phyloP scores from a whole-genome alignment of 2,113 vertebrate species.

The Anguilla rostrata region DNA sequence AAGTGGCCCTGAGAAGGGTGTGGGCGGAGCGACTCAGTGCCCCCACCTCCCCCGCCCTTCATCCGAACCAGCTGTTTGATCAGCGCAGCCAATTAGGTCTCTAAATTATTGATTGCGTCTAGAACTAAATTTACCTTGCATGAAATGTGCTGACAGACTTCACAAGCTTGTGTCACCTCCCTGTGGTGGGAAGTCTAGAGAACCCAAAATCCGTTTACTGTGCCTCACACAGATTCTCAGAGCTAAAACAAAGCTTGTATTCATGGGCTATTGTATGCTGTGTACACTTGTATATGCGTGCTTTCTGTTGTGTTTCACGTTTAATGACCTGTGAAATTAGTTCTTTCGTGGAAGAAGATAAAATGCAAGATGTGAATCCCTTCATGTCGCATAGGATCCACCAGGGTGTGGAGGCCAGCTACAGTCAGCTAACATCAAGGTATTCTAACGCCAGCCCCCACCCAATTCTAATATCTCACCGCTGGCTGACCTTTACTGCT shows the following conservation, averaged over 20 bases:
- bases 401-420: not conserved
- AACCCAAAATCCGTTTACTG: not conserved
- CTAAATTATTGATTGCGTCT: conserved; percentile 15
- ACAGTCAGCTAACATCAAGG: not conserved
- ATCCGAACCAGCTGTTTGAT: conserved; percentile 17
- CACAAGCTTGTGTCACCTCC: not conserved
- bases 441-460: not conserved
- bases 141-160: not conserved
- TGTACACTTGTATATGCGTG: not conserved
- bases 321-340: conserved; percentile 28
- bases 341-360: conserved; percentile 12
- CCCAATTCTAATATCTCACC: not conserved
- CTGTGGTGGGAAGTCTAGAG: not conserved
- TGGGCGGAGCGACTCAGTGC: not conserved
- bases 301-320: conserved; percentile 7
- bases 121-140: conserved; percentile 13
- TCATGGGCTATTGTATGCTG: not conserved
- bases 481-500: not conserved
- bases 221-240: not conserved
- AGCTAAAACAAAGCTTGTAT: not conserved
- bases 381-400: not conserved
- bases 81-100: conserved; percentile 9
- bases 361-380: not conserved
- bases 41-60: not conserved
- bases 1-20: not conserved